These are phyloP conservation scores for Ibycter americanus DNA, from an alignment of 2,797 vertebrate genomes.

Conservation along the genomic window DNA sequence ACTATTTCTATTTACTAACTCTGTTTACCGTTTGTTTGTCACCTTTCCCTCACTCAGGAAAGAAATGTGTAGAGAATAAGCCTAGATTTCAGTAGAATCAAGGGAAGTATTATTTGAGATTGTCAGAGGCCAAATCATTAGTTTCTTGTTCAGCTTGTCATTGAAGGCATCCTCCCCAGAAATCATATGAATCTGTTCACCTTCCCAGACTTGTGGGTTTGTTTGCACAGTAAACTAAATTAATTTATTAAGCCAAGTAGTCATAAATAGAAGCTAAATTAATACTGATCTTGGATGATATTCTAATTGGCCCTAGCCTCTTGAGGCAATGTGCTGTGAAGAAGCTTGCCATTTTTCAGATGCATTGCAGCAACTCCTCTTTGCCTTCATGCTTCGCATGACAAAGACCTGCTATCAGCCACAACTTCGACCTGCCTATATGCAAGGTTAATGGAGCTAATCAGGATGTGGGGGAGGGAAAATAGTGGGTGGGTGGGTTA, in stretches of 20 bases:
- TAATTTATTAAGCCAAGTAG: neutral
- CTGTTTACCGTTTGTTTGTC: neutral
- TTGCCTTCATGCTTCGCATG: neutral
- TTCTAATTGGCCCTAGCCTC: neutral
- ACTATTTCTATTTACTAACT: neutral
- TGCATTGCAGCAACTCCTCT: neutral
- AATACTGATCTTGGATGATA: neutral
- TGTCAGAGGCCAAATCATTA: neutral
- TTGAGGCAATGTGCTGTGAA: neutral
- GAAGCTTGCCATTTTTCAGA: neutral
- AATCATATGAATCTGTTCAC: neutral
- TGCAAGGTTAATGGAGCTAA: neutral
- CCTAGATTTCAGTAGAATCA: neutral
- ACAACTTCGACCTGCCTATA: neutral
- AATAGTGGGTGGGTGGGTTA: neutral
- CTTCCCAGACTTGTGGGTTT: neutral
- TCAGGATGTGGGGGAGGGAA: neutral
- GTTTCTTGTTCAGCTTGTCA: neutral
- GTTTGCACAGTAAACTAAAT: constrained; percentile 25
- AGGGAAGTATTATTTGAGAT: neutral
- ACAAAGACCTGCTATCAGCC: neutral
- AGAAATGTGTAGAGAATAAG: neutral
- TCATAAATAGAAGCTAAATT: constrained; percentile 25
- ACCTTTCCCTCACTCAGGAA: neutral
- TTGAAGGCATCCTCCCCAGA: neutral